Evolutionary conservation across 2,113 vertebrate species (phyloP).

Genomic region (Lepus timidus): DNA sequence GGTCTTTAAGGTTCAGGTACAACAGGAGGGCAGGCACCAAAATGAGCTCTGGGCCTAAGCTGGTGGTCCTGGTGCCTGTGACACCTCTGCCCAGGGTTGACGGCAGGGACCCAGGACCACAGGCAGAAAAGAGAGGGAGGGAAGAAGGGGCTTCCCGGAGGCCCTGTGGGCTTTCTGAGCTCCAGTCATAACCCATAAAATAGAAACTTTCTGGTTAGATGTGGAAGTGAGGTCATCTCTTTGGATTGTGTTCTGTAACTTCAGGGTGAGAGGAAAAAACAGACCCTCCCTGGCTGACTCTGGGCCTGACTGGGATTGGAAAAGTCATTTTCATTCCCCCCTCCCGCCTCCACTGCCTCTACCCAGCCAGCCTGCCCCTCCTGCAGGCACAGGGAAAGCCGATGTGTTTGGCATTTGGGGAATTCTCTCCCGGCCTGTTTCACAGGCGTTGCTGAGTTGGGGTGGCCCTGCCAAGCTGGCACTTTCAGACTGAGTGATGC

Average conservation of each 20-base stretch:
- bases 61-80: background rate
- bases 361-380: background rate
- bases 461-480: background rate
- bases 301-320: background rate
- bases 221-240: slow-evolving; percentile 40
- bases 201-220: slow-evolving; percentile 28
- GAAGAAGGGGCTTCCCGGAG: background rate
- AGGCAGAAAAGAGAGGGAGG: background rate
- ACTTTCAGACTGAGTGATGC: background rate
- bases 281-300: slow-evolving; percentile 36
- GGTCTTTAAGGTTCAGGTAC: background rate
- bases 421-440: background rate
- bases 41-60: background rate
- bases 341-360: background rate
- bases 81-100: rapidly evolving
- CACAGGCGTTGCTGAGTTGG: background rate
- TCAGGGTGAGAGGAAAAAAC: background rate
- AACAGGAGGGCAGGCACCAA: background rate
- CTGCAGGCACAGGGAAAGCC: background rate
- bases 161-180: background rate
- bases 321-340: background rate
- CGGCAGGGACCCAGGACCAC: background rate
- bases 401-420: rapidly evolving
- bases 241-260: slow-evolving; percentile 31
- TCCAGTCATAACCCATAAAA: background rate